A percentile compares a stretch with the other conserved stretches of the same genome.
phyloP scores from a whole-genome alignment of 2,797 vertebrate species.

The Notamacropus eugenii region DNA sequence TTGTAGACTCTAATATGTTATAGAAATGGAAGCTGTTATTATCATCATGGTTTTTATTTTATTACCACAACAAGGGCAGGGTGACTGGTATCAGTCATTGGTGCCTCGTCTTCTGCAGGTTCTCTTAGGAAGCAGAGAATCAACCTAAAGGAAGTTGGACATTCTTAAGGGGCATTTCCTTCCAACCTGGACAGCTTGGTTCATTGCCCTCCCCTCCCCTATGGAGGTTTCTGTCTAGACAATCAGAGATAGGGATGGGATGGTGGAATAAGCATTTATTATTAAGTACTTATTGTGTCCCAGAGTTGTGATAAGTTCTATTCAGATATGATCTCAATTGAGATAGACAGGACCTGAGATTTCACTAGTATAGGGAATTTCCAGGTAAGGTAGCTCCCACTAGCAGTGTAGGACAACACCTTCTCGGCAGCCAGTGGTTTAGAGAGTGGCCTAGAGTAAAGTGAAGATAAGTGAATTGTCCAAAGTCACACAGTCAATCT shows the following conservation, averaged over 20 bases:
- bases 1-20: background rate
- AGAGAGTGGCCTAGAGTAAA: background rate
- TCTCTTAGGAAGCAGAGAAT: background rate
- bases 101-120: background rate
- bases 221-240: background rate
- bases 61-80: background rate
- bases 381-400: background rate
- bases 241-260: background rate
- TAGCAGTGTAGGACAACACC: background rate
- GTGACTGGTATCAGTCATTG: background rate
- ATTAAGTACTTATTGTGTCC: background rate
- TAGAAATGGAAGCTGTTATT: background rate
- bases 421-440: background rate
- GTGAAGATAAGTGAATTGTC: background rate
- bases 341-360: background rate
- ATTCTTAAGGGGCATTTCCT: background rate
- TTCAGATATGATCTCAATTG: background rate
- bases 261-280: background rate
- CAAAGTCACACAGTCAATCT: background rate
- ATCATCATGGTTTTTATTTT: background rate
- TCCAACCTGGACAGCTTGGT: background rate
- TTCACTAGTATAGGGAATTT: background rate
- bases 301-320: background rate
- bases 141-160: background rate
- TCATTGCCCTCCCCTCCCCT: background rate